Evolutionary conservation across 1,140 invertebrate genomes (phyloP).

Genomic region (Ctenoplectra terminalis): DNA sequence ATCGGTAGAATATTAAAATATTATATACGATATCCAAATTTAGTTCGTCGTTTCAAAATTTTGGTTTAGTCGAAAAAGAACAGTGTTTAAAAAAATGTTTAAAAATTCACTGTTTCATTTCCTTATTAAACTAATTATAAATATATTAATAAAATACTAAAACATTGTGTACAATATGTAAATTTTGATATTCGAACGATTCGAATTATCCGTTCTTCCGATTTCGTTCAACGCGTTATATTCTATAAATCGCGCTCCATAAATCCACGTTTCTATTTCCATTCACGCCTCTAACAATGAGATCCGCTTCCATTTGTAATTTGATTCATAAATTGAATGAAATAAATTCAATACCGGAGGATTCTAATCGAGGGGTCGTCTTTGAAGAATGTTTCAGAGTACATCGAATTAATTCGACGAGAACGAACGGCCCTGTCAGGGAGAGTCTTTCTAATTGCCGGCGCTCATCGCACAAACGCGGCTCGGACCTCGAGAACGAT

Average conservation of each 20-base stretch:
- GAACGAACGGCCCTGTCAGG: constrained; percentile 38
- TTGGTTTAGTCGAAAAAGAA: no score
- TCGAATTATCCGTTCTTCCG: neutral
- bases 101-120: no score
- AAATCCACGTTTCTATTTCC: constrained; percentile 15
- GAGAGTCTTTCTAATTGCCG: constrained; percentile 43
- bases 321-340: neutral
- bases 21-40: no score
- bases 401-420: constrained; percentile 57
- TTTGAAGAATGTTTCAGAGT: constrained; percentile 50
- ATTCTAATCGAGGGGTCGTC: constrained; percentile 5
- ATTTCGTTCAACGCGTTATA: neutral
- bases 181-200: no score
- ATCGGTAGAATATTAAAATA: no score
- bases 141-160: no score
- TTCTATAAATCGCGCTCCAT: neutral
- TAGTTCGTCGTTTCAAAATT: no score
- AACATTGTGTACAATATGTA: no score
- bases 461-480: constrained; percentile 39
- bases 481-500: constrained; percentile 34
- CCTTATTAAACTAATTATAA: no score
- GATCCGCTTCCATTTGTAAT: constrained; percentile 7
- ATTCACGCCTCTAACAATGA: neutral
- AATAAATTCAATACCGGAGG: no score
- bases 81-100: no score